A percentile compares a stretch with the other conserved stretches of the same genome.
Conservation (phyloP, 2,888 invertebrate species). For the Drosophila monieri region DNA sequence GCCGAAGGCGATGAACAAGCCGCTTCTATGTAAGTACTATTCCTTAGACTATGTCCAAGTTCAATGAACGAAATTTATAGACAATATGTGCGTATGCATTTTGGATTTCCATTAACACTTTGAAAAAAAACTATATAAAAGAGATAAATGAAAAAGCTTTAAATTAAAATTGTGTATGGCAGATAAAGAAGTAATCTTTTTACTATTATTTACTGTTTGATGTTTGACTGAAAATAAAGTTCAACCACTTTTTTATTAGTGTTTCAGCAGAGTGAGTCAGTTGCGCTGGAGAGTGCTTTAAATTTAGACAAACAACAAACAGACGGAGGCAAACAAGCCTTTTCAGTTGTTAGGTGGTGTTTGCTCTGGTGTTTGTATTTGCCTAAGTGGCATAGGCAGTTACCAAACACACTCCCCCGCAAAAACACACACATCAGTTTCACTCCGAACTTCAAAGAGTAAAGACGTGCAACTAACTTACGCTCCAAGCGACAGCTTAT, state of each 20-base stretch:
- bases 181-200: too few species aligned
- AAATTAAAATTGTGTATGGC: too few species aligned
- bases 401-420: slow-evolving; percentile 9
- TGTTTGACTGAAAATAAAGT: neutral
- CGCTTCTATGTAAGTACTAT: slow-evolving; percentile 16
- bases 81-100: slow-evolving; percentile 24
- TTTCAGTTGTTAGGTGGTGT: slow-evolving; percentile 50
- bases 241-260: slow-evolving; percentile 4
- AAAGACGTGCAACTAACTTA: too few species aligned
- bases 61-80: slow-evolving; percentile 67
- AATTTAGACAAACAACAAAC: slow-evolving; percentile 64
- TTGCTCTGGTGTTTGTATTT: slow-evolving; percentile 36
- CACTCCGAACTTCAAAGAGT: too few species aligned
- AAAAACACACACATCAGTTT: neutral
- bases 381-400: slow-evolving; percentile 39
- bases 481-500: too few species aligned
- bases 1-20: slow-evolving; percentile 33
- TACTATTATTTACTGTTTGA: neutral
- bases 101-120: neutral
- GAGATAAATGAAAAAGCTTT: too few species aligned
- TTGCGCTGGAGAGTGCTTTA: slow-evolving; percentile 58
- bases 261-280: slow-evolving; percentile 4
- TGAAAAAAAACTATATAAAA: neutral
- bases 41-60: slow-evolving; percentile 35
- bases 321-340: slow-evolving; percentile 61